A percentile compares a stretch with the other conserved stretches of the same genome.
These are phyloP conservation scores for Potorous gilbertii DNA, from an alignment of 2,797 vertebrate genomes.

Conservation along the genomic window DNA sequence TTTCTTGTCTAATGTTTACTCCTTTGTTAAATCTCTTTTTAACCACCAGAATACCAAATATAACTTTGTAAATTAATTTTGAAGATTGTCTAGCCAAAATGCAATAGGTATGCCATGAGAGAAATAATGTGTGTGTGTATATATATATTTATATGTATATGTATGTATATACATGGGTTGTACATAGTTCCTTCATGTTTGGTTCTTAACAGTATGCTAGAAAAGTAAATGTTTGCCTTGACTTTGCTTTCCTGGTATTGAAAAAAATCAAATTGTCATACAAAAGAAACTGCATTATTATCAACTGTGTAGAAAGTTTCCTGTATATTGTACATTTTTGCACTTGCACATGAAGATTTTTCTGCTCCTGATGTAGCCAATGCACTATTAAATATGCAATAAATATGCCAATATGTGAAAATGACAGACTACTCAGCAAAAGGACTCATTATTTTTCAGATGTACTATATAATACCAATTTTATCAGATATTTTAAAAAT, in stretches of 20 bases:
- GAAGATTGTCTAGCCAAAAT: background rate
- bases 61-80: background rate
- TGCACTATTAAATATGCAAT: slow-evolving; percentile 7
- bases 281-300: background rate
- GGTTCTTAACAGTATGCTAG: background rate
- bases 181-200: background rate
- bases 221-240: background rate
- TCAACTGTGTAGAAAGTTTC: background rate
- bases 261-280: background rate
- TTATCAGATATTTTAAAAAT: background rate
- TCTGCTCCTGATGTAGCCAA: background rate
- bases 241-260: background rate
- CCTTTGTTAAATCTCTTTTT: background rate
- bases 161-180: background rate
- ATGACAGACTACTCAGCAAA: background rate
- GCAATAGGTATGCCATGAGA: accelerated
- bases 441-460: background rate
- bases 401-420: background rate
- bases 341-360: background rate
- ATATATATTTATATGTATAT: background rate
- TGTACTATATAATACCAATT: background rate
- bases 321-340: background rate
- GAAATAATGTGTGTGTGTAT: background rate
- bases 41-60: background rate
- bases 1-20: background rate